A percentile compares a stretch with the other conserved stretches of the same genome.
Conservation (phyloP, 2,113 vertebrate genomes). For the Azemiops feae region DNA sequence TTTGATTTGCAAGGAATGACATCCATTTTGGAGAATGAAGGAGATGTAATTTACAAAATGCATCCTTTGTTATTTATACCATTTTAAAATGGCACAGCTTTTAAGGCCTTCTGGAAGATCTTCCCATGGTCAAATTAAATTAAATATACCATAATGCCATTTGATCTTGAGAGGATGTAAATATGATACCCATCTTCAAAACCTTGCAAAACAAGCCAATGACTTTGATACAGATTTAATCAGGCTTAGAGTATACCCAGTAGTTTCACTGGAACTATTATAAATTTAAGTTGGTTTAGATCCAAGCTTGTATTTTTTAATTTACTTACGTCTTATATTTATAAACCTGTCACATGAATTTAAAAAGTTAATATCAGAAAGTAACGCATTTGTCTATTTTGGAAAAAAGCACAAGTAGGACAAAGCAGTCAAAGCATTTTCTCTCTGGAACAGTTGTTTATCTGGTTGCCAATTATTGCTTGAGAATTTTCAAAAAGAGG, state of each 20-base stretch:
- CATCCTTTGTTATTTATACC: not conserved
- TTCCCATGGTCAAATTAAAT: not conserved
- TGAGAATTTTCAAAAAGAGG: not conserved
- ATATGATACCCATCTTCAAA: not conserved
- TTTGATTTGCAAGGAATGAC: not conserved
- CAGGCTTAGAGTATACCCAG: not conserved
- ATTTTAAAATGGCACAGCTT: not conserved
- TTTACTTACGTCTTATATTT: not conserved
- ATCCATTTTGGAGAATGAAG: not conserved
- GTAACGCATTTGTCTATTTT: not conserved
- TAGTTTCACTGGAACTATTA: not conserved
- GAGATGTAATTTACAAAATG: not conserved
- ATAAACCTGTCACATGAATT: not conserved
- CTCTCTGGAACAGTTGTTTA: not conserved
- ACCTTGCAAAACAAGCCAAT: not conserved
- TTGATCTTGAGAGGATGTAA: not conserved
- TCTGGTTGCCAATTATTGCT: not conserved
- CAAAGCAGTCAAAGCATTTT: not conserved
- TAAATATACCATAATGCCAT: not conserved
- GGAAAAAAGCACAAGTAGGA: not conserved
- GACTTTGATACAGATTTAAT: not conserved
- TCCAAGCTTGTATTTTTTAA: not conserved
- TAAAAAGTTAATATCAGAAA: not conserved
- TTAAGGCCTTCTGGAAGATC: not conserved
- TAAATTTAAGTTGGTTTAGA: not conserved